phyloP scores from a whole-genome alignment of 2,113 vertebrate genomes.

The Dascyllus trimaculatus region DNA sequence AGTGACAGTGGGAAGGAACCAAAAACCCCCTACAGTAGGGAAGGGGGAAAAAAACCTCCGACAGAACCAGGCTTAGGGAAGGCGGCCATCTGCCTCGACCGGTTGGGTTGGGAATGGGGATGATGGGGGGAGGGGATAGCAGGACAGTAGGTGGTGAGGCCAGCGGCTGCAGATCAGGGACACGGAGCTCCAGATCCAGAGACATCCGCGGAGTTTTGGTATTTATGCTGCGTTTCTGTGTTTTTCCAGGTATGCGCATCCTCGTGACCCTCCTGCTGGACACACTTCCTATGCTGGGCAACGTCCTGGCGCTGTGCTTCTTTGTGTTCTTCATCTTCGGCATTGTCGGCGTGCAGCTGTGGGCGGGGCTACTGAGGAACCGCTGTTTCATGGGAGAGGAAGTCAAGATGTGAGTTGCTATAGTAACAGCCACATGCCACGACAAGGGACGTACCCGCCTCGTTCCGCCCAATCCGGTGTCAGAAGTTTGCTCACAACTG shows the following conservation, averaged over 20 bases:
- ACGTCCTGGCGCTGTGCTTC: conserved; percentile 95
- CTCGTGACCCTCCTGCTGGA: conserved; percentile 96
- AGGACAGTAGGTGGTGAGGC: too few relatives aligned
- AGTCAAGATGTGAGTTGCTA: conserved; percentile 87
- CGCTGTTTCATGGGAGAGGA: conserved; percentile 94
- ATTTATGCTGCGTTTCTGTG: conserved; percentile 44
- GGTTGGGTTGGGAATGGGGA: too few relatives aligned
- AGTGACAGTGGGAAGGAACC: too few relatives aligned
- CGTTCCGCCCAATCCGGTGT: conserved; percentile 37
- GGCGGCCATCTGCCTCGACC: too few relatives aligned
- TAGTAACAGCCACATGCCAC: conserved; percentile 51
- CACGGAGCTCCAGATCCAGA: too few relatives aligned
- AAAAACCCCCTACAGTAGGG: too few relatives aligned
- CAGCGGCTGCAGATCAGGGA: too few relatives aligned
- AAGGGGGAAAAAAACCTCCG: too few relatives aligned
- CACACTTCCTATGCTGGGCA: conserved; percentile 97
- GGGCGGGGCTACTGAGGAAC: conserved; percentile 95
- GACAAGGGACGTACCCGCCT: conserved; percentile 17
- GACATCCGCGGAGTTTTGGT: too few relatives aligned
- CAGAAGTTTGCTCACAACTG: conserved; percentile 49
- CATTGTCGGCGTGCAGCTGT: conserved; percentile 95
- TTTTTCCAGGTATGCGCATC: conserved; percentile 92
- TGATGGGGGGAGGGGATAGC: too few relatives aligned
- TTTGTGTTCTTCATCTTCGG: conserved; percentile 99
- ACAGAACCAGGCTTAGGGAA: too few relatives aligned